These are phyloP conservation scores for Rhagium mordax DNA, from an alignment of 2,888 invertebrate genomes.

Conservation along the genomic window DNA sequence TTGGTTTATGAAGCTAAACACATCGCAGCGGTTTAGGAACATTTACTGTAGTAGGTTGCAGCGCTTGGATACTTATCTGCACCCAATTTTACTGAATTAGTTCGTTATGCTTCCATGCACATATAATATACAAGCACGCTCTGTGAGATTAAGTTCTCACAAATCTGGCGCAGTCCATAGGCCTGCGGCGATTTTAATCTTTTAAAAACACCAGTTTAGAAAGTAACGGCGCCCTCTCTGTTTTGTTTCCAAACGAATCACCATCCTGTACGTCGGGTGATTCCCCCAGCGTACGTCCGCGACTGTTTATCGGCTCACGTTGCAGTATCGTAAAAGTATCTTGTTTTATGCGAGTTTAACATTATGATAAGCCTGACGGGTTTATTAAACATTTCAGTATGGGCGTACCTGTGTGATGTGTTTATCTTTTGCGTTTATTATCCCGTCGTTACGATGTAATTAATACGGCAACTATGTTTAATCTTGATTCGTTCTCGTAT, in stretches of 20 bases:
- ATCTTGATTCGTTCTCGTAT: constrained; percentile 5
- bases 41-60: too few species aligned
- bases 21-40: neutral
- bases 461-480: neutral
- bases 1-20: too few species aligned
- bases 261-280: neutral
- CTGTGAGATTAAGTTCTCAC: too few species aligned
- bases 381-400: neutral
- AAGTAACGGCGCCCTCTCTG: neutral
- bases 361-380: neutral
- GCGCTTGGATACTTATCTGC: too few species aligned
- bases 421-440: constrained; percentile 18
- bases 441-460: neutral
- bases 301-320: neutral
- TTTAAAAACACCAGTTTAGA: neutral
- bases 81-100: too few species aligned
- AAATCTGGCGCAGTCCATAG: too few species aligned
- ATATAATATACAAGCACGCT: too few species aligned
- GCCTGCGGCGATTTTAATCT: neutral
- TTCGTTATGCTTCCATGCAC: too few species aligned
- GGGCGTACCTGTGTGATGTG: constrained; percentile 3
- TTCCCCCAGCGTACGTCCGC: neutral
- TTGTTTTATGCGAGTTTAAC: neutral
- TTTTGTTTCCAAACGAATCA: too few species aligned
- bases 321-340: neutral